Evolutionary conservation across 2,797 vertebrate genomes (phyloP).

Genomic region (Hemitrygon akajei): DNA sequence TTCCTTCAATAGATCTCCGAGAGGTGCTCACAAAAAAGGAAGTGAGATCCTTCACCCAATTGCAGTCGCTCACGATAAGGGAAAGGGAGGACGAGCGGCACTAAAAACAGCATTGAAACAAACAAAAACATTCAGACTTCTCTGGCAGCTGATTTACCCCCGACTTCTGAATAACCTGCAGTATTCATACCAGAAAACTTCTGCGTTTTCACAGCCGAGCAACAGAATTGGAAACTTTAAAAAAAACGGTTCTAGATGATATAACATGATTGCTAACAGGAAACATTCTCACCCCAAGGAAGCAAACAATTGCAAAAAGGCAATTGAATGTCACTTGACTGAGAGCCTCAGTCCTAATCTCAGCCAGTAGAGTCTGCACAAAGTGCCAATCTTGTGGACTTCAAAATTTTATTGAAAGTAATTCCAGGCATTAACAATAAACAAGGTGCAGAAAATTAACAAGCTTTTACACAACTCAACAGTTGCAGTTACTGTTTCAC

Average conservation of each 20-base stretch:
- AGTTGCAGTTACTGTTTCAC: too few relatives aligned
- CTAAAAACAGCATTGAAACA: background rate
- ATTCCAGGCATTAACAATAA: background rate
- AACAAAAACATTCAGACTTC: too few relatives aligned
- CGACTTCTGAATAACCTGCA: background rate
- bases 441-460: background rate
- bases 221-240: background rate
- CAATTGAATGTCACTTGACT: background rate
- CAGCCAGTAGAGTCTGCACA: background rate
- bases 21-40: slow-evolving; percentile 42
- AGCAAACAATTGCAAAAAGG: background rate
- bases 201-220: background rate
- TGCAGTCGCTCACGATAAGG: slow-evolving; percentile 43
- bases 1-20: slow-evolving; percentile 38
- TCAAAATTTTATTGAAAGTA: background rate
- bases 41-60: slow-evolving; percentile 42
- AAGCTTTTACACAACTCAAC: too few relatives aligned
- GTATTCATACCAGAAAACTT: background rate
- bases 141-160: background rate
- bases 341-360: background rate
- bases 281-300: background rate
- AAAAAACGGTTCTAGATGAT: background rate
- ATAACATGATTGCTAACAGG: background rate
- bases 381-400: background rate
- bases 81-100: too few relatives aligned